Evolutionary conservation across 2,113 vertebrate genomes (phyloP).

Genomic region (Raja brachyura): DNA sequence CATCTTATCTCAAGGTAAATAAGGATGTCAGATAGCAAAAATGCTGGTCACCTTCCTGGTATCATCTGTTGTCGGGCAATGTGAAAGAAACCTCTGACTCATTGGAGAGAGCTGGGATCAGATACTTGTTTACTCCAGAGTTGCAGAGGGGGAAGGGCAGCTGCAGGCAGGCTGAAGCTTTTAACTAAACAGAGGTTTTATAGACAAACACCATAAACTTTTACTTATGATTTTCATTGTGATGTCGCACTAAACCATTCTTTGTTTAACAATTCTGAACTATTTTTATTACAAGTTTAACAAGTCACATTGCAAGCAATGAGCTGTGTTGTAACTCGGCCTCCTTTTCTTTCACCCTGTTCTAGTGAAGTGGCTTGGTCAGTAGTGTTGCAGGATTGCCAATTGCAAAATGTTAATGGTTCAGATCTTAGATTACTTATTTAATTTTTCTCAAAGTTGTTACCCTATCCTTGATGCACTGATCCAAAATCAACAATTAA

Average conservation of each 20-base stretch:
- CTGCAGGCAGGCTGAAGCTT: not conserved
- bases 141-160: not conserved
- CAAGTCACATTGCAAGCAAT: not conserved
- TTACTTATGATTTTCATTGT: not conserved
- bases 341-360: not conserved
- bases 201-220: not conserved
- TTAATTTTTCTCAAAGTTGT: too few species aligned
- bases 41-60: not conserved
- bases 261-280: not conserved
- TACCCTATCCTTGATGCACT: too few species aligned
- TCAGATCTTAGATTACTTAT: too few species aligned
- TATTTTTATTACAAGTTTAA: not conserved
- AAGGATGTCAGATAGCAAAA: not conserved
- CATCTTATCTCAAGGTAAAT: not conserved
- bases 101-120: not conserved
- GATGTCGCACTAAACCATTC: not conserved
- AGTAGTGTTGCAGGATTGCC: too few species aligned
- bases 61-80: not conserved
- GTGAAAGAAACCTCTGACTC: not conserved
- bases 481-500: too few species aligned
- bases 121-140: constrained; percentile 2
- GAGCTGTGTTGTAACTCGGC: not conserved
- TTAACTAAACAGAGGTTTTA: not conserved
- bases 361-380: too few species aligned
- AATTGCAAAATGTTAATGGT: too few species aligned